Base-by-base conservation (phyloP, 2,113 vertebrate species). In the Philantomba maxwellii region DNA sequence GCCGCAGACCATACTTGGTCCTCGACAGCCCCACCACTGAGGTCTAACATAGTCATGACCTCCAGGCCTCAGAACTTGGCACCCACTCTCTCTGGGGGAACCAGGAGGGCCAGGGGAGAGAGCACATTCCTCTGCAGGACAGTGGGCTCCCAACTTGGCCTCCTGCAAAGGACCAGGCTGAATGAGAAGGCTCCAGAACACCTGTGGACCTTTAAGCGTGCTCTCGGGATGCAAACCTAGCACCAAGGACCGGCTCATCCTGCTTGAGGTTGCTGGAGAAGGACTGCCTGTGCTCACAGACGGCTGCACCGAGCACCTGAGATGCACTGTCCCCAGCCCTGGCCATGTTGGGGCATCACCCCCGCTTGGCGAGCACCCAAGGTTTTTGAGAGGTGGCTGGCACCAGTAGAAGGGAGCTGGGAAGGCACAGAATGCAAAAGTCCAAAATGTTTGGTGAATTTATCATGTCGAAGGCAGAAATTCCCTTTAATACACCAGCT, bases 11-110 rank as follows among this genome's bases (percentile, higher is more conserved):
- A 28, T 12, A 21, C 75, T 58, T 33, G 36, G 91, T 6, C 51
- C 73, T 77, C 1, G 0, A 5, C 2, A 21, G 25, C 8, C 19
- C 43, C 53, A 30, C 16, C 7, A n/a, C 53, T 5, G 3, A 10
- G 49, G 33, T 36, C 77, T 33, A 6, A 16, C 30, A 25, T 7
- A 30, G 2, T 53, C 58, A 5, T 1, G 3, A 51, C 25, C 23
- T 80, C 26, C 11, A 11, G 53, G 53, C 21, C 87, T 26, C 45
- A 84, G 45, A 21, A 17, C 19, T 53, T 28, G 36, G 62, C 39
- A 11, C 58, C 23, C 36, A 8, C 21, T 15, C 43, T 55, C 78
- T n/a, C 78, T 15, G 9, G 2, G 23, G 17, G 12, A 6, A 26
- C 10, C 58, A 15, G 77, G 70, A 39, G 51, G 23, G 5, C 51